Conservation (phyloP, 2,113 vertebrate species). For the Alouatta palliata region DNA sequence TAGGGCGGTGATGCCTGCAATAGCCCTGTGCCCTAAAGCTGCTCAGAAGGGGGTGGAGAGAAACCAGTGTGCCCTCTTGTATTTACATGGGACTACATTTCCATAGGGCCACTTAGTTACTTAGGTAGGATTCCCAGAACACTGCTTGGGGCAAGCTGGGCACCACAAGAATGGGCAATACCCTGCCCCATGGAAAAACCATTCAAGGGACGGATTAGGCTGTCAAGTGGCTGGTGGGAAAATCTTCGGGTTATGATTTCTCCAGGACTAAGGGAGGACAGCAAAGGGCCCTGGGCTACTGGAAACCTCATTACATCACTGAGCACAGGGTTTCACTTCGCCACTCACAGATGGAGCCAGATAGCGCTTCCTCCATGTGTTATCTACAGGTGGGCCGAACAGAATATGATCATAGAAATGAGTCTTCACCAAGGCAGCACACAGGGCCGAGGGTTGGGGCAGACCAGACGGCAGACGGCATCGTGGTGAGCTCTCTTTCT, state of each 20-base stretch:
- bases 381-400: background rate
- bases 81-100: background rate
- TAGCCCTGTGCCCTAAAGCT: background rate
- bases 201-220: background rate
- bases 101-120: background rate
- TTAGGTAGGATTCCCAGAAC: background rate
- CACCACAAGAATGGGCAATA: background rate
- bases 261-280: background rate
- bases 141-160: rapidly evolving
- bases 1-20: rapidly evolving
- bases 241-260: background rate
- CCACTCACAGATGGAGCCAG: background rate
- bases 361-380: background rate
- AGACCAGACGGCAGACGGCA: background rate
- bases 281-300: background rate
- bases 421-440: background rate
- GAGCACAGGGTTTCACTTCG: background rate
- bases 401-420: background rate
- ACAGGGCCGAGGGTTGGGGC: background rate
- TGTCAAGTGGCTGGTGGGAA: background rate
- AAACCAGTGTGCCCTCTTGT: rapidly evolving
- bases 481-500: background rate
- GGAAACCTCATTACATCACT: background rate
- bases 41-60: background rate
- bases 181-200: background rate